These are phyloP conservation scores for Drosophila subsilvestris DNA, from an alignment of 2,888 invertebrate species.

Conservation along the genomic window DNA sequence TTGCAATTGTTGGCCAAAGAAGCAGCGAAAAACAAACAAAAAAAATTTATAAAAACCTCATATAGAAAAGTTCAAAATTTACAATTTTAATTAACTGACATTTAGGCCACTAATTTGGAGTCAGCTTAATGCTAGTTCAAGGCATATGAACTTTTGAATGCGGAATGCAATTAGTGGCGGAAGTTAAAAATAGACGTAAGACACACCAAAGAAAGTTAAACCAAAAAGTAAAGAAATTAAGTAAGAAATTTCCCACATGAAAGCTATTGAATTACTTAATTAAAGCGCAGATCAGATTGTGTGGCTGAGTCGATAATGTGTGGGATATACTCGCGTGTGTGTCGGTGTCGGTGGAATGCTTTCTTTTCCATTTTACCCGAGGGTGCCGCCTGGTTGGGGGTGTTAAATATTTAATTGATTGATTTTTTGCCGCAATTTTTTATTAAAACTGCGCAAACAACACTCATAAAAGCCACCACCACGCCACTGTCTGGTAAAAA, in stretches of 20 bases:
- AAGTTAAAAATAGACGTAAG: neutral
- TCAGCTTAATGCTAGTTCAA: slow-evolving; percentile 9
- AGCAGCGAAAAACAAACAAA: neutral
- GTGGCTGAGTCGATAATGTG: neutral
- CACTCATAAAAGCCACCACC: slow-evolving; percentile 4
- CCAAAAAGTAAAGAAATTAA: no score
- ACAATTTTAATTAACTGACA: slow-evolving; percentile 71
- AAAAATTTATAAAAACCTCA: slow-evolving; percentile 23
- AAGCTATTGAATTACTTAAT: neutral
- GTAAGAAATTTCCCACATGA: neutral
- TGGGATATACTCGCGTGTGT: no score
- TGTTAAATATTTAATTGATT: slow-evolving; percentile 69
- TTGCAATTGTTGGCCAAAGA: slow-evolving; percentile 44
- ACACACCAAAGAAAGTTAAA: neutral
- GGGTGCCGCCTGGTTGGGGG: neutral
- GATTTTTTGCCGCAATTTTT: slow-evolving; percentile 64
- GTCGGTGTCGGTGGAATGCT: neutral
- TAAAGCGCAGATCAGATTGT: neutral
- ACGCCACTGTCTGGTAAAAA: slow-evolving; percentile 21
- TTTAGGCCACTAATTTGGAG: slow-evolving; percentile 52
- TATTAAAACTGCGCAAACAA: slow-evolving; percentile 64
- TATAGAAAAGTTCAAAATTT: slow-evolving; percentile 68
- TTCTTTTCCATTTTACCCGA: neutral
- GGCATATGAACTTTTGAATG: slow-evolving; percentile 1
- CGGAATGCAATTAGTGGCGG: neutral